Percentiles rank a stretch among this genome's conserved stretches.
Conservation (phyloP, 2,113 vertebrate genomes). For the Zootoca vivipara region DNA sequence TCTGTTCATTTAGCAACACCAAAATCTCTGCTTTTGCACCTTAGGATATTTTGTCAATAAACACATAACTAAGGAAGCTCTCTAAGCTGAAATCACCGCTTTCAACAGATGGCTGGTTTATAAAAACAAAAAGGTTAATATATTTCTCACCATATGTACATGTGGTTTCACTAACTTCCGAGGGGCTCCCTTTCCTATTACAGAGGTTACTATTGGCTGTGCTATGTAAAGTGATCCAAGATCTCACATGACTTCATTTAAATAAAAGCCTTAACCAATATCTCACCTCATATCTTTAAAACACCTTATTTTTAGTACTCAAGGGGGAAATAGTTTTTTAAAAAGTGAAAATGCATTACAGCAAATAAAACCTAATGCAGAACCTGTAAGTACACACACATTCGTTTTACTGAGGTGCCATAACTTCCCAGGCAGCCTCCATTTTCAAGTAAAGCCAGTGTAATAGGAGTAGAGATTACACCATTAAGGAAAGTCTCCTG, state of each 20-base stretch:
- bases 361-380: accelerated
- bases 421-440: not conserved
- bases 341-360: not conserved
- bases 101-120: constrained; percentile 29
- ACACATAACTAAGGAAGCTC: constrained; percentile 3
- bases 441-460: not conserved
- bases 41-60: not conserved
- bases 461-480: not conserved
- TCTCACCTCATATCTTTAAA: constrained; percentile 16
- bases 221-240: too few relatives aligned
- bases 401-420: accelerated
- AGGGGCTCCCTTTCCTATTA: not conserved
- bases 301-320: constrained; percentile 16
- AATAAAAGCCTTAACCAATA: constrained; percentile 28
- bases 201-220: not conserved
- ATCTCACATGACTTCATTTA: constrained; percentile 20
- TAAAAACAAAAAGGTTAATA: constrained; percentile 20
- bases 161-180: constrained; percentile 47
- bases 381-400: not conserved
- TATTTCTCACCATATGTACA: constrained; percentile 37
- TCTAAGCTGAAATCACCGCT: constrained; percentile 8
- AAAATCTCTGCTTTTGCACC: constrained; percentile 12
- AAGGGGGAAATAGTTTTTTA: not conserved
- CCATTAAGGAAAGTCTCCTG: not conserved
- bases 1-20: not conserved